Evolutionary conservation across 2,888 invertebrate genomes (phyloP).

Genomic region (Xanthia icteritia): DNA sequence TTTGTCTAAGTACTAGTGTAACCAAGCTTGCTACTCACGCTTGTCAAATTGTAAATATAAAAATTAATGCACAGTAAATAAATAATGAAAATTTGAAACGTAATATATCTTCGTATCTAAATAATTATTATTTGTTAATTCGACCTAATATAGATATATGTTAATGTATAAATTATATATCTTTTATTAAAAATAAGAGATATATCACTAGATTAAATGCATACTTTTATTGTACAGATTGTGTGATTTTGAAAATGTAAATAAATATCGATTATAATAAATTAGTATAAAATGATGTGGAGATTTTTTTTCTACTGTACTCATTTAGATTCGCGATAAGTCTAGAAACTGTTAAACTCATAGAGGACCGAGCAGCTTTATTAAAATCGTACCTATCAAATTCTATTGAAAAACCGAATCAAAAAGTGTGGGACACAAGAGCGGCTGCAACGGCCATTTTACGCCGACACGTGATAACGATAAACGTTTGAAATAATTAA

Average conservation of each 20-base stretch:
- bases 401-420: conserved; percentile 32
- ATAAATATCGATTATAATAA: conserved; percentile 84
- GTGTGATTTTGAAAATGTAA: conserved; percentile 86
- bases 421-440: conserved; percentile 1
- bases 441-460: conserved; percentile 47
- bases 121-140: conserved; percentile 80
- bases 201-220: conserved; percentile 79
- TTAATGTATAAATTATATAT: conserved; percentile 73
- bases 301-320: conserved; percentile 40
- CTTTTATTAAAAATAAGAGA: conserved; percentile 87
- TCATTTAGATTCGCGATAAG: not conserved
- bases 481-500: conserved; percentile 80
- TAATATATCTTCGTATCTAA: conserved; percentile 77
- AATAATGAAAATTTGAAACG: conserved; percentile 71
- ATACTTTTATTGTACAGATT: conserved; percentile 84
- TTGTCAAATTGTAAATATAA: conserved; percentile 86
- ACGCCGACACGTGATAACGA: conserved; percentile 62
- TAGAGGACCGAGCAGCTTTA: not conserved
- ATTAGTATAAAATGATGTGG: conserved; percentile 84
- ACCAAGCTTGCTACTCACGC: conserved; percentile 88
- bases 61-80: conserved; percentile 82
- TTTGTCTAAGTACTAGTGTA: conserved; percentile 68
- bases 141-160: conserved; percentile 81
- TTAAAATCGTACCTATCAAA: conserved; percentile 1
- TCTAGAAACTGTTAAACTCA: not conserved